phyloP scores from a whole-genome alignment of 1,140 invertebrate species.

The Tigriopus japonicus region DNA sequence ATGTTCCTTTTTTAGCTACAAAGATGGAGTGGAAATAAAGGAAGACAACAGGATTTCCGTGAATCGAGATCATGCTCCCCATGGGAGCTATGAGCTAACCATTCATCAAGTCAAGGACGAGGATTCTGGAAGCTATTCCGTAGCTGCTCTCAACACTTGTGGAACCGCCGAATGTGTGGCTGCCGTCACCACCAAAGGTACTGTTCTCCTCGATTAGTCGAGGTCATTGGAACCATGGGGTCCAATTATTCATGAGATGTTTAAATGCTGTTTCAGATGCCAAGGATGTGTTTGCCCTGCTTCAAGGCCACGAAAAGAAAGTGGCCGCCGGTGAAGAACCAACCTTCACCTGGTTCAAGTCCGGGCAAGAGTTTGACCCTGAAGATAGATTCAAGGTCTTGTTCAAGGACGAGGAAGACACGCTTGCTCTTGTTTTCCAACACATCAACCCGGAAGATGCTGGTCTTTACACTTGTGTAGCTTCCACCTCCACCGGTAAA shows the following conservation, averaged over 20 bases:
- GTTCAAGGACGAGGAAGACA: conserved; percentile 64
- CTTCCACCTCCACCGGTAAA: conserved; percentile 70
- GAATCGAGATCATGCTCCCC: conserved; percentile 46
- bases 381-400: conserved; percentile 65
- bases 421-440: conserved; percentile 71
- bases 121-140: conserved; percentile 75
- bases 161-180: conserved; percentile 57
- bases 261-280: conserved; percentile 44
- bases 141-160: conserved; percentile 60
- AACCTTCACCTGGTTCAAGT: conserved; percentile 69
- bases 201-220: neutral
- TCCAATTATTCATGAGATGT: neutral
- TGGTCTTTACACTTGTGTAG: conserved; percentile 82
- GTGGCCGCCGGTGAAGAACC: conserved; percentile 51
- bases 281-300: conserved; percentile 53
- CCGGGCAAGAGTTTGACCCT: conserved; percentile 70
- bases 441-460: conserved; percentile 82
- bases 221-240: neutral
- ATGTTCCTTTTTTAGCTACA: conserved; percentile 43
- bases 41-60: conserved; percentile 49
- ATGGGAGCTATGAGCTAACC: conserved; percentile 72
- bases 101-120: conserved; percentile 54
- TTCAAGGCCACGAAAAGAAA: conserved; percentile 30
- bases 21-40: conserved; percentile 52
- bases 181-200: conserved; percentile 53